Conservation (phyloP, 1,140 invertebrate genomes). For the Bactericera cockerelli region DNA sequence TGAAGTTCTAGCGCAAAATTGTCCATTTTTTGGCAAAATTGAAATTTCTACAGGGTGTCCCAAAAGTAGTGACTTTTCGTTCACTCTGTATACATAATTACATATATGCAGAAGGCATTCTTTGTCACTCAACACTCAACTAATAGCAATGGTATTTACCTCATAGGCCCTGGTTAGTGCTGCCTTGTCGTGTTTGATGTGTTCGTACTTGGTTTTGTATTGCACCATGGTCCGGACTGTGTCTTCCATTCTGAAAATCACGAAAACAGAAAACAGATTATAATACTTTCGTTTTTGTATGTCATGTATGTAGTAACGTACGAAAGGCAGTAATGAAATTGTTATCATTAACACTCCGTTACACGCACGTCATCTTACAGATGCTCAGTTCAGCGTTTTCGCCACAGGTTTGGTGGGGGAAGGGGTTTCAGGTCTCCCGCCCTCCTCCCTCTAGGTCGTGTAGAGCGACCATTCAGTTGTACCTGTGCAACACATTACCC, state of each 20-base stretch:
- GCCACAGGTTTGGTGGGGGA: no score
- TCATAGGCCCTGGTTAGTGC: constrained; percentile 56
- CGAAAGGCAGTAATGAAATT: not conserved
- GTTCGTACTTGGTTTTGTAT: constrained; percentile 58
- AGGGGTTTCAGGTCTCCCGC: not conserved
- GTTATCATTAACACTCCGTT: not conserved
- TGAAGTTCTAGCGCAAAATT: no score
- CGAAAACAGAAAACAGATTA: not conserved
- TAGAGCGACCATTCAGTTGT: not conserved
- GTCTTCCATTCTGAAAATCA: constrained; percentile 50
- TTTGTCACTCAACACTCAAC: no score
- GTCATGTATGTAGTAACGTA: not conserved
- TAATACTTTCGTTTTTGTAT: not conserved
- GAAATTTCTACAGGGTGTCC: no score
- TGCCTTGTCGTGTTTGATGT: constrained; percentile 60
- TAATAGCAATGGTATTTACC: no score
- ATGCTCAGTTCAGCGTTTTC: no score
- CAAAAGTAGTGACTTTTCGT: no score
- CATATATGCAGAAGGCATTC: no score
- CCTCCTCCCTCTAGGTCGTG: not conserved
- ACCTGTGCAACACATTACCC: not conserved
- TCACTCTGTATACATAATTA: no score
- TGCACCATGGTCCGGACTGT: constrained; percentile 50
- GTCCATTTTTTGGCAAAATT: no score
- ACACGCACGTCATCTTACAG: not conserved